Evolutionary conservation across 2,888 invertebrate genomes (phyloP), one percentile per base, ranked within the genome.

Genomic region (Tiphia femorata): DNA sequence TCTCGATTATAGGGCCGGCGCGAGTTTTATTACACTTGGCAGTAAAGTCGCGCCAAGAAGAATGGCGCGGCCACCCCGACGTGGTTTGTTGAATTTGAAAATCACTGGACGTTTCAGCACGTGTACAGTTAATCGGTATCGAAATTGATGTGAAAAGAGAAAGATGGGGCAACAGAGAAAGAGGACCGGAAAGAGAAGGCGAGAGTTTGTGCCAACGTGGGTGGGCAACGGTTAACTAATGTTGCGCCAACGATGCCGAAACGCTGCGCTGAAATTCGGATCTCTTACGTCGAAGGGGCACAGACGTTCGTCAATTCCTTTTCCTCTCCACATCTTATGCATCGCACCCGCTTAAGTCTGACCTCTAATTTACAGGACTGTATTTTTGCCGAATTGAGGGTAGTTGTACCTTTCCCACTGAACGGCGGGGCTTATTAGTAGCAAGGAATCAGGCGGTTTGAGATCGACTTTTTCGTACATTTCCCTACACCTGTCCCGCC

Each of bases 201-300:
- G 20, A 25, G 29, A 49, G 19, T 35, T n/a, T 19, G 30, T 44
- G 38, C 21, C 14, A 17, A 21, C 21, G 29, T 21, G 27, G 5
- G 12, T 17, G 47, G 41, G 40, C 10, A 42, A 21, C 38, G 43
- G 21, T 20, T 46, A 14, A 61, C 60, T 54, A 61, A 59, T 25
- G 58, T 57, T 64, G 64, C 70, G 66, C 62, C 70, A 70, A 70
- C 69, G 62, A 60, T 62, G 69, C 64, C 62, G 69, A 69, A 69
- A 68, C 63, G 51, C 53, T 50, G 58, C 51, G 63, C 58, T 64
- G 64, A 69, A 69, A 70, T 70, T 70, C 64, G 62, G 70, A 69
- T 70, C 70, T 67, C 62, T 64, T 33, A 53, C 62, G 20, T 4
- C 29, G 20, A 42, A 49, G 59, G 60, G 55, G 62, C 62, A 67